Evolutionary conservation across 2,113 vertebrate genomes (phyloP), one percentile per base, ranked within the genome.

Genomic region (Sebastes schlegelii): DNA sequence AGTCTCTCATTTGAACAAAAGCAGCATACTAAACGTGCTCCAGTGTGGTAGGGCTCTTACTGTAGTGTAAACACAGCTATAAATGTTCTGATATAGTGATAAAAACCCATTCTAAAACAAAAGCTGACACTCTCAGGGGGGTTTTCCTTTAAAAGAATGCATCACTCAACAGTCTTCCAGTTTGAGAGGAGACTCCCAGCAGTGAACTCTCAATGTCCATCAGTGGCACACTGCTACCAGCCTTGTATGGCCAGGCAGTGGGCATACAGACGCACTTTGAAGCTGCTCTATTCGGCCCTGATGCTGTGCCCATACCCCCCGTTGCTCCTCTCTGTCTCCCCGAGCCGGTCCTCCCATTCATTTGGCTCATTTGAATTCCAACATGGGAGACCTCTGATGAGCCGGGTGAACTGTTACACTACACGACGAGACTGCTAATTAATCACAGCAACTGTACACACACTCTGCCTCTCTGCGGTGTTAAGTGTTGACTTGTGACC

Each of bases 291-390:
- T 89, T 74, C 11, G 77, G 60, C 67, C 80, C 85, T 49, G 43
- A 83, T 80, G 85, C 65, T 65, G 85, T 90, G 87, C 90, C 90
- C 79, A 77, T 51, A 88, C 89, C 88, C 90, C 92, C 90, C 9
- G 71, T 82, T 80, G 87, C 79, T 89, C 75, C 71, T 70, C 86
- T 91, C 81, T 87, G 75, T 85, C 80, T 80, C 54, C 70, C 60
- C 21, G 21, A 79, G 54, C 51, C 34, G 79, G 85, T 88, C 80
- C 83, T 92, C 80, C 67, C 84, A 85, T 94, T 93, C 86, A 92
- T 90, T 84, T 84, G 75, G 71, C 87, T 90, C 87, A 91, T 92
- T 93, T 90, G 86, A 90, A 94, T 92, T 92, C 89, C 70, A 71
- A 78, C 82, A 87, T 74, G 86, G 52, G 64, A 89, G 92, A 92